Evolutionary conservation across 2,888 invertebrate genomes (phyloP).

Genomic region (Drosophila subsilvestris): DNA sequence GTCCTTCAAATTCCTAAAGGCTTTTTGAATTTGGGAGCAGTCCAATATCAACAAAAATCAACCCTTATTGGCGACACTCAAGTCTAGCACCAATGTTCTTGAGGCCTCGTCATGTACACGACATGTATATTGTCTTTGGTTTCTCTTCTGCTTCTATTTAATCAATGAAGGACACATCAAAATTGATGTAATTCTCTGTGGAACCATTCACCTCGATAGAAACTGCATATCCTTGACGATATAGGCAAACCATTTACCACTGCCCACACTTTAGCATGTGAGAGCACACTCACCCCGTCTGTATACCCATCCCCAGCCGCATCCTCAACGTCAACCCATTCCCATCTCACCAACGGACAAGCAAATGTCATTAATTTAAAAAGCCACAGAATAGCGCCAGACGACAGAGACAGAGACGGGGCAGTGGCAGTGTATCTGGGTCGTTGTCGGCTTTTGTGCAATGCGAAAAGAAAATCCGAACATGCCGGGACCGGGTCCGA

Average conservation of each 20-base stretch:
- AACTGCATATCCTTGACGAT: conserved; percentile 1
- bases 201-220: not conserved
- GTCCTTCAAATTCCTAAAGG: too few species aligned
- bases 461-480: conserved; percentile 56
- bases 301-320: conserved; percentile 23
- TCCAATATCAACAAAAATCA: too few species aligned
- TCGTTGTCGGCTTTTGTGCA: conserved; percentile 40
- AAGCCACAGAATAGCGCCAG: conserved; percentile 39
- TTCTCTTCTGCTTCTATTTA: not conserved
- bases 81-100: too few species aligned
- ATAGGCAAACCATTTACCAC: conserved; percentile 14
- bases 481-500: conserved; percentile 36
- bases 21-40: too few species aligned
- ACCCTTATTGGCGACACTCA: too few species aligned
- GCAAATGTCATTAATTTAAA: conserved; percentile 68
- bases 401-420: conserved; percentile 9
- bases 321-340: conserved; percentile 24
- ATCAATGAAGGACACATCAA: not conserved
- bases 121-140: too few species aligned
- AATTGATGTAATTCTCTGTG: conserved; percentile 14
- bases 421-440: conserved; percentile 29
- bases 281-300: conserved; percentile 8
- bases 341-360: conserved; percentile 48
- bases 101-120: too few species aligned
- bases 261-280: conserved; percentile 18